phyloP scores from a whole-genome alignment of 2,888 invertebrate genomes.

The Agapetus fuscipes region DNA sequence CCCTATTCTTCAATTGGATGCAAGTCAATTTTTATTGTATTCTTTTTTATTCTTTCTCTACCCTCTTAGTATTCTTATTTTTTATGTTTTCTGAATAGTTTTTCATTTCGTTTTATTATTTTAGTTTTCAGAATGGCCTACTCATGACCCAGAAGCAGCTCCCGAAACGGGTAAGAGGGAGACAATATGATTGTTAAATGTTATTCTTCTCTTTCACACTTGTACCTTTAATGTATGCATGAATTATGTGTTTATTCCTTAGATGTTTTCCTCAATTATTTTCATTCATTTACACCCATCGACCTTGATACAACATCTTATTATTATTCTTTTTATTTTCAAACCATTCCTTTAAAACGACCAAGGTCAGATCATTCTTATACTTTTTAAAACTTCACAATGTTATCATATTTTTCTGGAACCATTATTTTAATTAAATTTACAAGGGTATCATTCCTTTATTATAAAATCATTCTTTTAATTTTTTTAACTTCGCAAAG shows the following conservation, averaged over 20 bases:
- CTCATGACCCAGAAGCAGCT: conserved; percentile 47
- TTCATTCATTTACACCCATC: no score
- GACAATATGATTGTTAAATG: neutral
- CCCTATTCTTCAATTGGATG: no score
- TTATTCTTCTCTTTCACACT: neutral
- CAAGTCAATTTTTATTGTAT: neutral
- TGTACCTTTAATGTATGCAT: neutral
- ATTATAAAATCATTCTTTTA: no score
- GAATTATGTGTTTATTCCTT: neutral
- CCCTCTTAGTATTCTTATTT: neutral
- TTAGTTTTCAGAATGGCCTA: conserved; percentile 49
- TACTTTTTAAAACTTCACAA: no score
- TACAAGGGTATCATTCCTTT: no score
- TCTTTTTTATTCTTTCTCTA: neutral
- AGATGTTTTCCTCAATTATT: neutral
- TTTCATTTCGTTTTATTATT: conserved; percentile 27
- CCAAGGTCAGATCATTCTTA: no score
- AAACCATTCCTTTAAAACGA: no score
- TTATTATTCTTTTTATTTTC: no score
- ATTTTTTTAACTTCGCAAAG: no score
- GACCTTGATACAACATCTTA: no score
- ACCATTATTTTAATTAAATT: no score
- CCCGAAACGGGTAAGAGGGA: conserved; percentile 45
- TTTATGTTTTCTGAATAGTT: neutral
- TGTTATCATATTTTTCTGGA: no score